Evolutionary conservation across 2,113 vertebrate genomes (phyloP).

Genomic region (Ptilorrhoa leucosticta): DNA sequence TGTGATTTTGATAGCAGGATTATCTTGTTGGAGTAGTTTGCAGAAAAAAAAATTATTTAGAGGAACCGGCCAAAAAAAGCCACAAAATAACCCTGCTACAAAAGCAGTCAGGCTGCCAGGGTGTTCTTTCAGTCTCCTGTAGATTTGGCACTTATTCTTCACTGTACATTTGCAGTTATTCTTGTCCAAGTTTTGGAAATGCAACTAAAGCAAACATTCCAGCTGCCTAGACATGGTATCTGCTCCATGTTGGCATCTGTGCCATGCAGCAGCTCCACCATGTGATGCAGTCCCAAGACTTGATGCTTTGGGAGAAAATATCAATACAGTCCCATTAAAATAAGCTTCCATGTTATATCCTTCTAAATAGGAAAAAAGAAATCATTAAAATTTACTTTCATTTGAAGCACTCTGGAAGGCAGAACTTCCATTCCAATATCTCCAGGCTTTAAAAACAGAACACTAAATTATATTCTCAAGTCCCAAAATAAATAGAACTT

Average conservation of each 20-base stretch:
- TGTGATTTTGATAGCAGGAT: background rate
- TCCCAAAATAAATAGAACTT: background rate
- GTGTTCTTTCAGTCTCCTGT: background rate
- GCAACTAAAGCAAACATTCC: background rate
- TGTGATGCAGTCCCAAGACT: background rate
- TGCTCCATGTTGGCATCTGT: background rate
- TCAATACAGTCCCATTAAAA: background rate
- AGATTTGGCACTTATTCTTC: background rate
- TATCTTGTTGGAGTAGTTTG: background rate
- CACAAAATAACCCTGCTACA: background rate
- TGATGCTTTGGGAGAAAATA: background rate
- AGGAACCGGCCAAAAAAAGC: background rate
- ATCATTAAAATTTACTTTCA: background rate
- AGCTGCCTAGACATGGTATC: background rate
- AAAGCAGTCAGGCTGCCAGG: constrained; percentile 11
- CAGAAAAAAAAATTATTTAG: background rate
- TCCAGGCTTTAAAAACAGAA: background rate
- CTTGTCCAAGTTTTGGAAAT: background rate
- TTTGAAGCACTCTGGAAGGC: background rate
- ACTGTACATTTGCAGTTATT: background rate
- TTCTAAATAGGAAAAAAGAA: background rate
- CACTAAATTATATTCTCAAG: background rate
- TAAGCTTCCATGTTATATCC: background rate
- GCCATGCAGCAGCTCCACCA: background rate
- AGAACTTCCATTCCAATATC: background rate